A percentile compares a stretch with the other conserved stretches of the same genome.
These are phyloP conservation scores for Drosophila nikananu DNA, from an alignment of 1,140 invertebrate genomes.

Conservation along the genomic window DNA sequence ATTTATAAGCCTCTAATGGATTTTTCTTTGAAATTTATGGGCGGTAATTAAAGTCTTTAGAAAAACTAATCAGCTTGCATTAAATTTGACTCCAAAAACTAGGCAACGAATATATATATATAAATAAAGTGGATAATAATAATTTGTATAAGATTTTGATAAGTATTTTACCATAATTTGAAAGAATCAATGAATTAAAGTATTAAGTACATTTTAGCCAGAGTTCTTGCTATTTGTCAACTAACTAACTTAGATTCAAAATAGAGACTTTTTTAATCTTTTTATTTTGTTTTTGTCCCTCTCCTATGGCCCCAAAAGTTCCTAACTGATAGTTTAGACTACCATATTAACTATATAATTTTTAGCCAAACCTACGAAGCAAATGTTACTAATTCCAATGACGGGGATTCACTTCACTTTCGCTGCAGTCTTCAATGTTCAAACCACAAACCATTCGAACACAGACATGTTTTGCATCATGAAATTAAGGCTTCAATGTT, in stretches of 20 bases:
- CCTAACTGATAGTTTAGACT: not conserved
- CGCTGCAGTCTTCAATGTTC: constrained; percentile 1
- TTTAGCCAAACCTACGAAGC: not conserved
- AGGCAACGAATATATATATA: constrained; percentile 2
- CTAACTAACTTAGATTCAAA: too few species aligned
- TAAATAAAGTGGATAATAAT: not conserved
- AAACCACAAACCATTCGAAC: not conserved
- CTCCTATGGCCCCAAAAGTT: not conserved
- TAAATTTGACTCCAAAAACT: not conserved
- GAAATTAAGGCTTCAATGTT: constrained; percentile 51
- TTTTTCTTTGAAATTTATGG: not conserved
- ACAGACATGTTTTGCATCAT: constrained; percentile 41
- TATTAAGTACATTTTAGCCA: too few species aligned
- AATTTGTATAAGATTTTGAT: not conserved
- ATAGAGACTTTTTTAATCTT: too few species aligned
- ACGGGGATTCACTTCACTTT: not conserved
- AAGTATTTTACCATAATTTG: not conserved
- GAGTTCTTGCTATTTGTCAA: too few species aligned
- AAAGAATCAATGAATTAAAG: too few species aligned
- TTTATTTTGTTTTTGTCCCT: not conserved
- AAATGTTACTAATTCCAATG: not conserved
- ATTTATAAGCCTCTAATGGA: constrained; percentile 10
- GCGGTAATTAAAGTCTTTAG: not conserved
- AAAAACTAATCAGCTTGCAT: not conserved
- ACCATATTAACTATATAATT: not conserved